Conservation (phyloP, 1,140 invertebrate genomes). For the Drosophila funebris region DNA sequence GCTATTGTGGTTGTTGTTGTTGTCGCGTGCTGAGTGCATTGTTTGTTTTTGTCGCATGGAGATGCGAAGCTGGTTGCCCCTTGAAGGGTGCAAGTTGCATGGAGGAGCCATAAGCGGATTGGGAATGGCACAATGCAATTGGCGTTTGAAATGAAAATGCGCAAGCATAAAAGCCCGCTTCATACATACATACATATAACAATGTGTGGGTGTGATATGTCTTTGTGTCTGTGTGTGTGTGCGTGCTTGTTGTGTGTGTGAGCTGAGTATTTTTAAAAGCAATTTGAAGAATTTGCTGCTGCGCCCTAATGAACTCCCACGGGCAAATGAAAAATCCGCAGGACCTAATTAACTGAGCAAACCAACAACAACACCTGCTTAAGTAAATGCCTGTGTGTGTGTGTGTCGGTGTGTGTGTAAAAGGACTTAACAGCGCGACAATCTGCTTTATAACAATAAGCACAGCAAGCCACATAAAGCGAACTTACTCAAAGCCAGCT, state of each 20-base stretch:
- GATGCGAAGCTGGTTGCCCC: conserved; percentile 8
- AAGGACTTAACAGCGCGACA: conserved; percentile 23
- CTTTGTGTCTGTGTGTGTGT: neutral
- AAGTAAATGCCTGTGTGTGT: conserved; percentile 1
- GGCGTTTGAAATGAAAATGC: conserved; percentile 59
- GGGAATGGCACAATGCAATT: conserved; percentile 74
- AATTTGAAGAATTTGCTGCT: conserved; percentile 62
- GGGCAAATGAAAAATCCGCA: conserved; percentile 39
- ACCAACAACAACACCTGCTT: neutral
- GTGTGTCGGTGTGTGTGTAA: neutral
- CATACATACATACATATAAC: neutral
- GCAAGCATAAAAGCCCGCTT: conserved; percentile 56
- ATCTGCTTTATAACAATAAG: conserved; percentile 57
- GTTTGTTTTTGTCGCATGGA: conserved; percentile 47
- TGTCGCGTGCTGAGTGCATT: conserved; percentile 62
- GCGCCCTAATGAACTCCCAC: conserved; percentile 59
- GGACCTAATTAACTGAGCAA: conserved; percentile 67
- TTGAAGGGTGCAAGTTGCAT: neutral
- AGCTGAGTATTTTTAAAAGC: conserved; percentile 53
- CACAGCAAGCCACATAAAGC: conserved; percentile 41
- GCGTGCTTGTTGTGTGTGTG: conserved; percentile 9
- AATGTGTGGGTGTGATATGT: neutral
- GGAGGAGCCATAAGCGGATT: conserved; percentile 70
- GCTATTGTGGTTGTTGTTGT: conserved; percentile 40
- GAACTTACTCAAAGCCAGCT: neutral